Base-by-base conservation (phyloP, 2,888 invertebrate genomes). In the Pycnomerus fuliginosus region DNA sequence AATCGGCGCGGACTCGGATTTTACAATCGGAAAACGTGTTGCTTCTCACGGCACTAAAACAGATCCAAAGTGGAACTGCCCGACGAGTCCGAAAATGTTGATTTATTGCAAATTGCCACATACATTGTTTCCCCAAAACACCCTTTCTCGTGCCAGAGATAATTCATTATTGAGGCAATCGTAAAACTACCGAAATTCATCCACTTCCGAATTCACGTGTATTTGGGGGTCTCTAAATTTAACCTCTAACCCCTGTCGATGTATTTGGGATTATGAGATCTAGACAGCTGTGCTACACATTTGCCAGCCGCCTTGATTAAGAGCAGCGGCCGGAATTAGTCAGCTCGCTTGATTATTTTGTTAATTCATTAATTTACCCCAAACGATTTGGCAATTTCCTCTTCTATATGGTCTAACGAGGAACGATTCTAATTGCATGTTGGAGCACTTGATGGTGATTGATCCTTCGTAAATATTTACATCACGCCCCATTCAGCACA, bases 231-330 rank as follows among this genome's bases (percentile, higher is more conserved):
- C 50, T 65, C 68, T 69, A 69, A 68, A 66, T 67, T 67, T 68
- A 69, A 68, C 67, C 69, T 66, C 63, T 66, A 65, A 66, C 67
- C 68, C 69, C 64, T 66, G 67, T 65, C 65, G 58, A 65, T 65
- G 62, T 53, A 57, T 60, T 55, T 50, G 60, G 58, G 64, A 68
- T 69, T 69, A 69, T 70, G 70, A 65, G 69, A 69, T 66, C 65
- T 53, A 55, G 65, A 66, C 70, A 69, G 69, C 69, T 70, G 70
- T 57, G 64, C 60, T 54, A 61, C 69, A 70, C 70, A 67, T 69
- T 69, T 69, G 61, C 55, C 57, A 57, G 57, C 56, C 56, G 57
- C 44, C 62, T 63, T 65, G 59, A 58, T 58, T 59, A 59, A 60
- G 60, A 56, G 56, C 57, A 54, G 53, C 56, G 53, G 56, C 51